Conservation (phyloP, 92 coral and sea anemone genomes). For the Hydrozoanthus gracilis region DNA sequence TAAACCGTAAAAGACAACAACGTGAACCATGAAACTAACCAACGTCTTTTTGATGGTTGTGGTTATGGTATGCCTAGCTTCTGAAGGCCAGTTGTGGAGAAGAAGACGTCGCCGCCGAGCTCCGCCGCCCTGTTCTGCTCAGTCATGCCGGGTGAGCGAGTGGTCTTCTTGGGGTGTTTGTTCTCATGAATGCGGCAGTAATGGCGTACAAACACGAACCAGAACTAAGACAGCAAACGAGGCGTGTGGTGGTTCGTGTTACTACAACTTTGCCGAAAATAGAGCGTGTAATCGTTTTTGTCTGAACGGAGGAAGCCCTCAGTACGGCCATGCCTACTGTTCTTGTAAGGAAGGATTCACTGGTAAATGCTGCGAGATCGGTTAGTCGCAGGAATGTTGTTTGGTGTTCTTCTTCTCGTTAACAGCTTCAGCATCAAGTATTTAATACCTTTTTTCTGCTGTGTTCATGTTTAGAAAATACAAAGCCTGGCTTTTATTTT, state of each 20-base stretch:
- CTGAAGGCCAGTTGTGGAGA: neutral
- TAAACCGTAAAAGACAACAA: too few relatives aligned
- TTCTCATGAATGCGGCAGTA: neutral
- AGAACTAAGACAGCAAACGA: conserved; percentile 7
- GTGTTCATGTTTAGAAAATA: too few relatives aligned
- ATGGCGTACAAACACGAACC: conserved; percentile 1
- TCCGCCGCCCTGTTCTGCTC: neutral
- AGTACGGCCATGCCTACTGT: neutral
- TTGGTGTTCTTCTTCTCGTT: too few relatives aligned
- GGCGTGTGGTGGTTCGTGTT: conserved; percentile 10
- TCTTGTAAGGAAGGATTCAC: conserved; percentile 4
- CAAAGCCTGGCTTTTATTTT: too few relatives aligned
- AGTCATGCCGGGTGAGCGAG: neutral
- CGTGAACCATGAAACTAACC: neutral
- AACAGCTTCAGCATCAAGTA: too few relatives aligned
- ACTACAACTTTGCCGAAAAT: neutral
- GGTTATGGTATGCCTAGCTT: neutral
- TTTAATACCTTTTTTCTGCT: too few relatives aligned
- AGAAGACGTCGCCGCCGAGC: neutral
- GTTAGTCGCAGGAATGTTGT: neutral
- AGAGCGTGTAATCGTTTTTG: neutral
- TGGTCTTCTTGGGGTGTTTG: conserved; percentile 10
- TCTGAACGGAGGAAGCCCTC: neutral
- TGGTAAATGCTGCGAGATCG: conserved; percentile 13
- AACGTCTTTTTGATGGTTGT: neutral